Evolutionary conservation across 2,888 invertebrate genomes (phyloP).

Genomic region (Sabatieria punctata): DNA sequence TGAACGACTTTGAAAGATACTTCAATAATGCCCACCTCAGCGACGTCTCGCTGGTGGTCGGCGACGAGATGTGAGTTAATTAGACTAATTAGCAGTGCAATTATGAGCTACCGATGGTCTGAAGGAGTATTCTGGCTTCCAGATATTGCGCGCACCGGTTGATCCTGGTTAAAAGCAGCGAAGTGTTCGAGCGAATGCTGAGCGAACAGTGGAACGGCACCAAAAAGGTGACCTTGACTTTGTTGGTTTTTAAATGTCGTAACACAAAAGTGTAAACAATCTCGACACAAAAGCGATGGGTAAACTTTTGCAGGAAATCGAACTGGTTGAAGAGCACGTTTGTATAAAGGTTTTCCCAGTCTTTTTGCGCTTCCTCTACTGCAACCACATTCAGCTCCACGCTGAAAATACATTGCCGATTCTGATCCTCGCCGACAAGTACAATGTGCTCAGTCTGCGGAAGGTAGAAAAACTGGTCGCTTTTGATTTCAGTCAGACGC

Average conservation of each 20-base stretch:
- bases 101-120: neutral
- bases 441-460: constrained; percentile 33
- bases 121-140: constrained; percentile 6
- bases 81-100: neutral
- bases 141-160: constrained; percentile 36
- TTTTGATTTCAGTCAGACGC: neutral
- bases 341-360: constrained; percentile 33
- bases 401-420: constrained; percentile 33
- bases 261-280: neutral
- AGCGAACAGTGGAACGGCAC: constrained; percentile 31
- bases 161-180: constrained; percentile 35
- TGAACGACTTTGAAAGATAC: constrained; percentile 27
- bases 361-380: constrained; percentile 35
- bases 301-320: constrained; percentile 19
- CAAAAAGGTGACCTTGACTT: constrained; percentile 14
- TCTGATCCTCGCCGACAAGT: constrained; percentile 37
- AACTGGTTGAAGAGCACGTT: constrained; percentile 31
- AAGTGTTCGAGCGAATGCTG: constrained; percentile 39
- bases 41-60: constrained; percentile 30
- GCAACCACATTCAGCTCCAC: constrained; percentile 34
- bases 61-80: constrained; percentile 27
- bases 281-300: no score
- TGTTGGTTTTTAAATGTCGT: neutral
- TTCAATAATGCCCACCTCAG: constrained; percentile 27
- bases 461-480: constrained; percentile 15